Evolutionary conservation across 1,140 invertebrate species (phyloP), one percentile per base, ranked within the genome.

Genomic region (Proctacanthus coquilletti): DNA sequence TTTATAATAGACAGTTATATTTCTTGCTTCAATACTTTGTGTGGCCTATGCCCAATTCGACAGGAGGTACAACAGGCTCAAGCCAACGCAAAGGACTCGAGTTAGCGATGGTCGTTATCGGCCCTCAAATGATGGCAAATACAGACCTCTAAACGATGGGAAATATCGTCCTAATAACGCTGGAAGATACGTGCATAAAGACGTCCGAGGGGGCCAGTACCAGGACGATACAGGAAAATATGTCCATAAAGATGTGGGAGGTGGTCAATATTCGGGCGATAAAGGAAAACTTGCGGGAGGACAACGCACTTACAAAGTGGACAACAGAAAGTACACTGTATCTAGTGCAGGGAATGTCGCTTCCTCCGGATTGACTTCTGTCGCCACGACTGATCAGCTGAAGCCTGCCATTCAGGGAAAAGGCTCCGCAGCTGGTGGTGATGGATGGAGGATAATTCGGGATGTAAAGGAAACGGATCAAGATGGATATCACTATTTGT

Each of bases 401-500:
- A 40, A 52, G 18, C 49, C 46, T 21, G 35, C 53, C 29, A 42
- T 46, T 2, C 49, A 48, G 29, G 54, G 54, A 2, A 45, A 41
- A 2, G 54, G 54, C 17, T 50, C 51, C 10, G 54, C 52, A 5
- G 38, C 49, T 18, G 51, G 49, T n/a, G 51, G 52, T 29, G 34
- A 37, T 15, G 56, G 56, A 1, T 56, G 48, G 44, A 38, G 43
- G 6, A 58, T 58, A n/a, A 45, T 59, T 31, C 55, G 53, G 0
- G 47, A 49, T 18, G 51, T 50, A 11, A 52, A 49, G 31, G 42
- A 35, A n/a, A 48, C 53, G 2, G 45, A 55, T 15, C 4, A 45
- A 18, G 53, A 59, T 38, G 56, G 56, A 27, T 60, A 59, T 36
- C 52, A 55, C 31, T 60, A 60, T 44, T 45, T 60, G 52, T 60